Conservation (phyloP, 92 coral and sea anemone species). For the Desmophyllum pertusum region DNA sequence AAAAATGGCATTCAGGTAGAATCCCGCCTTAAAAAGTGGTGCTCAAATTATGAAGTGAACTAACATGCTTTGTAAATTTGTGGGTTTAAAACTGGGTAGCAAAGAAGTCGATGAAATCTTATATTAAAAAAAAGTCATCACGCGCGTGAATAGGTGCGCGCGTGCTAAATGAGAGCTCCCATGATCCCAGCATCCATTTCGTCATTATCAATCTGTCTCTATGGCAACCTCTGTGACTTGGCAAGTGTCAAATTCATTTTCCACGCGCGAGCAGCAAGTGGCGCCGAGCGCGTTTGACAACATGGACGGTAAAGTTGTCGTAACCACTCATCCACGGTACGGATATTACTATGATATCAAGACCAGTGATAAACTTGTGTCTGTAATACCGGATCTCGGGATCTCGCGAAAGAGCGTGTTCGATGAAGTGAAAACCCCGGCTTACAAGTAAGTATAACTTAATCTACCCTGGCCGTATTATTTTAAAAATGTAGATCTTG, state of each 20-base stretch:
- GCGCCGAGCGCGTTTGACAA: neutral
- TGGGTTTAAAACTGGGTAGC: too few relatives aligned
- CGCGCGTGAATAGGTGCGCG: too few relatives aligned
- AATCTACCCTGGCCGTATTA: neutral
- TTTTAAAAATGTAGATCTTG: neutral
- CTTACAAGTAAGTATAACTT: constrained; percentile 82
- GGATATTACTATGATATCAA: constrained; percentile 63
- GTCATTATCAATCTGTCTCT: constrained; percentile 22
- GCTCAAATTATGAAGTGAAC: too few relatives aligned
- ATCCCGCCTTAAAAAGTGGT: too few relatives aligned
- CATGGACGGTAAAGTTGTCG: constrained; percentile 73
- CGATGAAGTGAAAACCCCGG: constrained; percentile 80
- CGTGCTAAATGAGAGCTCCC: neutral
- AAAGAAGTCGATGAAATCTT: too few relatives aligned
- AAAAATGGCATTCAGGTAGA: too few relatives aligned
- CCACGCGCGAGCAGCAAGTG: constrained; percentile 19
- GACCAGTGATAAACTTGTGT: constrained; percentile 41
- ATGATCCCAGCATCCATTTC: constrained; percentile 15
- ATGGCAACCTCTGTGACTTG: constrained; percentile 61
- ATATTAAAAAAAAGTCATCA: too few relatives aligned
- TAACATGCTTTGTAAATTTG: too few relatives aligned
- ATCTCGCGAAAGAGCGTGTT: constrained; percentile 65
- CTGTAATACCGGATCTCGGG: constrained; percentile 72
- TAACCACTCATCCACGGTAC: constrained; percentile 66
- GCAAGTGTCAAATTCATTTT: neutral